phyloP scores from a whole-genome alignment of 2,113 vertebrate genomes.

The Pandion haliaetus region DNA sequence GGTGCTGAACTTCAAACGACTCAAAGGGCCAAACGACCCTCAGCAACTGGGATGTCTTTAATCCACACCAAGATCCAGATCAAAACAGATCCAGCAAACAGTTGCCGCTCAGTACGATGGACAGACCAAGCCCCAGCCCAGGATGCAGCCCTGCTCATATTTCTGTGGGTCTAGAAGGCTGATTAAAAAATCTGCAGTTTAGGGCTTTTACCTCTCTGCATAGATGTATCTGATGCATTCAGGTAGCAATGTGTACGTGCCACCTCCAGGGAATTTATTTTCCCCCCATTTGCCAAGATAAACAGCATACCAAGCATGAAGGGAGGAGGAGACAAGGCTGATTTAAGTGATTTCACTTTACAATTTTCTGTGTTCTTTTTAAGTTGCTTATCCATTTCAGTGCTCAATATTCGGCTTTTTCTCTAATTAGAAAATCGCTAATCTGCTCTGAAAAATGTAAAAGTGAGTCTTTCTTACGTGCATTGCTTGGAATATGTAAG shows the following conservation, averaged over 20 bases:
- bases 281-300: constrained; percentile 49
- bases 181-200: background rate
- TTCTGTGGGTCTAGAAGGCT: background rate
- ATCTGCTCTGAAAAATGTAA: constrained; percentile 69
- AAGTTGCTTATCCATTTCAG: constrained; percentile 70
- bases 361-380: constrained; percentile 63
- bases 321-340: constrained; percentile 45
- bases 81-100: background rate
- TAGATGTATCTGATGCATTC: background rate
- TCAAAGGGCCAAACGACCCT: background rate
- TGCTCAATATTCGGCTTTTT: constrained; percentile 65
- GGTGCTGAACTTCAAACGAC: fast-evolving
- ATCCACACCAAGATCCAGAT: background rate
- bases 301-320: constrained; percentile 48
- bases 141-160: background rate
- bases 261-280: constrained; percentile 58
- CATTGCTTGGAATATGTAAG: constrained; percentile 49
- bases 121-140: background rate
- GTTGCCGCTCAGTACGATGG: fast-evolving
- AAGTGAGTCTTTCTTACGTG: constrained; percentile 61
- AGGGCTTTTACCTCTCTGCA: background rate
- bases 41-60: background rate
- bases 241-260: background rate
- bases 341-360: constrained; percentile 66
- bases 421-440: constrained; percentile 71